Conservation (phyloP, 2,888 invertebrate genomes). For the Phortica magna region DNA sequence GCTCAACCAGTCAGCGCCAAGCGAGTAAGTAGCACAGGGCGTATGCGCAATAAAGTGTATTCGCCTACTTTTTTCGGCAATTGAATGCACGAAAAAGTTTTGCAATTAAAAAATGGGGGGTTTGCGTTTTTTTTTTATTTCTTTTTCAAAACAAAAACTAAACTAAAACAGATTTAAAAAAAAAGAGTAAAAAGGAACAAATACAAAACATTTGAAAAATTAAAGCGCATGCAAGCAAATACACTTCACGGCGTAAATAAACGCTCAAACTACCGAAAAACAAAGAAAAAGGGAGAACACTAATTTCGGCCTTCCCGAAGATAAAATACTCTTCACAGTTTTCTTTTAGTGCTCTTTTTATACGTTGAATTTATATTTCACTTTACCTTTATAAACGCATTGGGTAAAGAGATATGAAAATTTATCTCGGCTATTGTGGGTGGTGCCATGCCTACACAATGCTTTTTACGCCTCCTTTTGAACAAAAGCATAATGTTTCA, state of each 20-base stretch:
- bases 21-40: background rate
- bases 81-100: constrained; percentile 23
- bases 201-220: constrained; percentile 31
- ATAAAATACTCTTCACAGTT: no score
- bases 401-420: no score
- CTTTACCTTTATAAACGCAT: no score
- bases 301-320: no score
- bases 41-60: constrained; percentile 22
- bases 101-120: constrained; percentile 15
- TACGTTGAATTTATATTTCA: no score
- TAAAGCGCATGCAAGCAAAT: constrained; percentile 30
- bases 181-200: background rate
- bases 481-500: no score
- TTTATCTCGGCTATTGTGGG: no score
- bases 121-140: background rate
- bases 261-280: background rate
- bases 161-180: constrained; percentile 13
- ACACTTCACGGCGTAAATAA: constrained; percentile 12
- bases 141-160: background rate
- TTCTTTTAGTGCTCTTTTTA: no score
- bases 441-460: no score
- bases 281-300: no score
- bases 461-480: no score
- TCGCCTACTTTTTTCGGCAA: constrained; percentile 20
- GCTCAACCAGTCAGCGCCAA: background rate